phyloP scores from a whole-genome alignment of 2,888 invertebrate genomes.

The Monochamus alternatus region DNA sequence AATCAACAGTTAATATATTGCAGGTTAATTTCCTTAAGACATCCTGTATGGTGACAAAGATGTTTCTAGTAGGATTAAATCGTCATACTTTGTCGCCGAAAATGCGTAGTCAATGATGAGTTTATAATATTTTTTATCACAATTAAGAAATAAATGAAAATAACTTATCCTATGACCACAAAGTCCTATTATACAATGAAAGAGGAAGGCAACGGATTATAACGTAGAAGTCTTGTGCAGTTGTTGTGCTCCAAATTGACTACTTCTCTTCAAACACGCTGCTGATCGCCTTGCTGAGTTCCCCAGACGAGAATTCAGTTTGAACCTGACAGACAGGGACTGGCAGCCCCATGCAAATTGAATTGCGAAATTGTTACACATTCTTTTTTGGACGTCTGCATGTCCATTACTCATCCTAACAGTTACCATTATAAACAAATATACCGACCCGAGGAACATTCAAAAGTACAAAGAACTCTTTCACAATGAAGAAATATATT shows the following conservation, averaged over 20 bases:
- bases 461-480: constrained; percentile 33
- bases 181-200: background rate
- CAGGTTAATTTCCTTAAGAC: too few species aligned
- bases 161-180: too few species aligned
- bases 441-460: constrained; percentile 39
- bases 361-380: constrained; percentile 69
- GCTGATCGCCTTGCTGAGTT: constrained; percentile 59
- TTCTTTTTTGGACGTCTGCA: constrained; percentile 62
- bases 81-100: too few species aligned
- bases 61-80: too few species aligned
- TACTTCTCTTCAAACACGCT: constrained; percentile 55
- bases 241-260: constrained; percentile 45
- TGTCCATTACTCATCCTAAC: constrained; percentile 62
- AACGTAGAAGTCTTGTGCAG: constrained; percentile 29
- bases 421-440: constrained; percentile 53
- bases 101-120: too few species aligned
- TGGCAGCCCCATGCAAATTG: constrained; percentile 68
- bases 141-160: too few species aligned
- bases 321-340: constrained; percentile 64
- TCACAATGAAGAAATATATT: constrained; percentile 29
- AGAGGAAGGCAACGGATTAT: background rate
- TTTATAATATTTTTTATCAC: too few species aligned
- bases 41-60: too few species aligned
- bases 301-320: constrained; percentile 61
- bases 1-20: too few species aligned